phyloP scores from a whole-genome alignment of 2,113 vertebrate genomes.

The Cinclus cinclus region DNA sequence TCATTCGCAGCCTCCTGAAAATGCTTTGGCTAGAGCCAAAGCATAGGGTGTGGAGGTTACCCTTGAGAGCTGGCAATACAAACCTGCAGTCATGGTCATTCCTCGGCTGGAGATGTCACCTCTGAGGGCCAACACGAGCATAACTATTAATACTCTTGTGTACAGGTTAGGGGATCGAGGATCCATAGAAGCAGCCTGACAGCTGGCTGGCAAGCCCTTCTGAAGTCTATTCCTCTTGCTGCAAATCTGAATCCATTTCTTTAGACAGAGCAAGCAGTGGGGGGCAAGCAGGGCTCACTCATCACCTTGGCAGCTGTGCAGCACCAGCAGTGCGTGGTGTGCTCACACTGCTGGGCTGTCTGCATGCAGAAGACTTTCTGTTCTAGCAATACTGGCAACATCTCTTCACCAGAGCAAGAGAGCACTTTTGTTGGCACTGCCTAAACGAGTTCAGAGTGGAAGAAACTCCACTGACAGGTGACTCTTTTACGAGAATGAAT shows the following conservation, averaged over 20 bases:
- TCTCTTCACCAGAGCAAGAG: background rate
- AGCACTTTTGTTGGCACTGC: fast-evolving
- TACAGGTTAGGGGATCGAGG: fast-evolving
- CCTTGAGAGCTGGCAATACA: background rate
- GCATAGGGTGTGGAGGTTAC: background rate
- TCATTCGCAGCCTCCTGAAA: background rate
- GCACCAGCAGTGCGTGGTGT: fast-evolving
- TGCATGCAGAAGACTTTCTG: background rate
- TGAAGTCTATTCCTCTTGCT: background rate
- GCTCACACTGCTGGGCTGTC: background rate
- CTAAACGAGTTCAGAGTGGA: background rate
- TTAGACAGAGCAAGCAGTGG: background rate
- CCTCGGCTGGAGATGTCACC: background rate
- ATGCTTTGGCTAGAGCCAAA: background rate
- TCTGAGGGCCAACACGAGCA: background rate
- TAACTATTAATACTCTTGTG: background rate
- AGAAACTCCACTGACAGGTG: background rate
- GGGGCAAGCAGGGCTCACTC: fast-evolving
- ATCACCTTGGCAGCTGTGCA: background rate
- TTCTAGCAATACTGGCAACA: background rate
- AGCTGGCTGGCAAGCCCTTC: background rate
- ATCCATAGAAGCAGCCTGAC: background rate
- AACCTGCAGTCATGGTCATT: fast-evolving
- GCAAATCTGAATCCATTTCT: background rate
- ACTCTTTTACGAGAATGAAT: background rate